phyloP scores from a whole-genome alignment of 2,888 invertebrate genomes.

The Meteorus colon region DNA sequence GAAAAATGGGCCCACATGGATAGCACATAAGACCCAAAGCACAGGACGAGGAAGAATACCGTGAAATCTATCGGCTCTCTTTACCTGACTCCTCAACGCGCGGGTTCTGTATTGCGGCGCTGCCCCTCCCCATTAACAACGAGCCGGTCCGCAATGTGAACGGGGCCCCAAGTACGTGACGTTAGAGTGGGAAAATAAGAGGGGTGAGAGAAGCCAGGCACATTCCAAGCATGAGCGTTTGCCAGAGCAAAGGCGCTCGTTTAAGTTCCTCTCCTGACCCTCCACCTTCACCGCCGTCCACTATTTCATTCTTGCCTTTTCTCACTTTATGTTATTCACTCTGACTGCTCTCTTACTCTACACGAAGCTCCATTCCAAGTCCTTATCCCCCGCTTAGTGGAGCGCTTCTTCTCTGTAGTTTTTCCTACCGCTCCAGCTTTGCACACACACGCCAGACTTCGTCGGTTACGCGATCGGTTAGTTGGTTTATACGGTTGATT shows the following conservation, averaged over 20 bases:
- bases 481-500: conserved; percentile 8
- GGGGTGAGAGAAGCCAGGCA: conserved; percentile 37
- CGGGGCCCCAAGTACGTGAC: conserved; percentile 18
- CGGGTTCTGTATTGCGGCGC: background rate
- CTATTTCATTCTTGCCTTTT: conserved; percentile 25
- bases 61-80: conserved; percentile 20
- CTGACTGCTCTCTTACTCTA: conserved; percentile 27
- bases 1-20: conserved; percentile 9
- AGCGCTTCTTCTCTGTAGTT: conserved; percentile 41
- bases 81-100: conserved; percentile 38
- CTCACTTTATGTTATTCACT: conserved; percentile 15
- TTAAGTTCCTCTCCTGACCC: background rate
- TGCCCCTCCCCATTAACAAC: conserved; percentile 23
- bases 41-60: conserved; percentile 20
- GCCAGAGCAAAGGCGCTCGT: conserved; percentile 38
- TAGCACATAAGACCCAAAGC: background rate
- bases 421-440: conserved; percentile 44
- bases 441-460: conserved; percentile 31
- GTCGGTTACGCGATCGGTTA: conserved; percentile 40
- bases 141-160: conserved; percentile 9
- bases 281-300: background rate
- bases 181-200: conserved; percentile 13
- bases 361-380: conserved; percentile 27
- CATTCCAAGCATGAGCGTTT: conserved; percentile 40
- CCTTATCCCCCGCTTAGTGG: conserved; percentile 31